Base-by-base conservation (phyloP, 2,797 vertebrate species). In the Protonibea diacanthus region DNA sequence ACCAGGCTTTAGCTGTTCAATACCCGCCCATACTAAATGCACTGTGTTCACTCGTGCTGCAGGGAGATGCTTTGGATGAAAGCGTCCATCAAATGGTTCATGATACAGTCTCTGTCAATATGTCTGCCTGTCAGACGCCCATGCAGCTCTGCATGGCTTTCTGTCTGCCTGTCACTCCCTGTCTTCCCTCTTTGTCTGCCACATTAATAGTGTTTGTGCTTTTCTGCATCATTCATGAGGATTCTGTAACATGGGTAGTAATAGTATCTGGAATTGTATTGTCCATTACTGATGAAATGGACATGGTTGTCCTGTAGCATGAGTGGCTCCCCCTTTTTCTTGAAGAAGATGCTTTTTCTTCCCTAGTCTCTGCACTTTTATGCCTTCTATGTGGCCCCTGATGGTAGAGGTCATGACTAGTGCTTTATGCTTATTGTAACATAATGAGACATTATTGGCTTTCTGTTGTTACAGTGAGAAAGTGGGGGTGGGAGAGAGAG, bases 61-160 rank as follows among this genome's bases (percentile, higher is more conserved):
- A 49, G 68, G 6, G 11, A 55, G 75, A 52, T 42, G 72, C 75
- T 69, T 4, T 62, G 68, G 73, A 78, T 81, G 64, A 55, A 71
- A 71, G 66, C 27, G 6, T 68, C 86, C 60, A 76, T 81, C 67
- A 72, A 42, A 79, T 8, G 69, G n/a, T 59, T 69, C 52, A 68
- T 17, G 55, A 73, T 63, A 56, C 58, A 63, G 65, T 23, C 52
- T 78, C 48, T 68, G 69, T 72, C 52, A 58, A 48, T 66, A 56
- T 75, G 38, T 79, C 78, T 82, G 78, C 76, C 72, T 5, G 66
- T 77, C 72, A 79, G 65, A 86, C 38, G 52, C 70, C 74, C 76
- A 60, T 82, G 65, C 59, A 72, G 4, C 79, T 71, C 65, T 62
- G 55, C 40, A 53, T 17, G 59, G 3, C 25, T 60, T 3, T 21